Evolutionary conservation across 2,888 invertebrate genomes (phyloP).

Genomic region (Arctia plantaginis): DNA sequence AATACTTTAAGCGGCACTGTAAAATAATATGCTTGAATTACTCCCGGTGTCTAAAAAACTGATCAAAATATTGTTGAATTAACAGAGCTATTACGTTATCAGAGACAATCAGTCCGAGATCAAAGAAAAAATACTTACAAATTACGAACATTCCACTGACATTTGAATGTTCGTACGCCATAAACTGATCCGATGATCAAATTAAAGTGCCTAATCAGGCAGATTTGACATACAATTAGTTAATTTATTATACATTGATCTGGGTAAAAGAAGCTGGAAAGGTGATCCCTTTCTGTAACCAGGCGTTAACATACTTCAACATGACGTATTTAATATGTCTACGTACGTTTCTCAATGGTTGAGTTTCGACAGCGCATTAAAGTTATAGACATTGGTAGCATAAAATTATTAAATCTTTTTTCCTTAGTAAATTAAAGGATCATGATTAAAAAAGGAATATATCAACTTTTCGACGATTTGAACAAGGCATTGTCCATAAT

Average conservation of each 20-base stretch:
- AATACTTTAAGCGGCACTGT: not conserved
- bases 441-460: not conserved
- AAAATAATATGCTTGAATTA: not conserved
- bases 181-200: not conserved
- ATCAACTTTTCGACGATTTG: not conserved
- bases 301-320: not conserved
- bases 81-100: not conserved
- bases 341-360: conserved; percentile 4
- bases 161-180: not conserved
- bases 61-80: not conserved
- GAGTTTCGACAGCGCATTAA: conserved; percentile 12
- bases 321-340: conserved; percentile 10
- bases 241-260: not conserved
- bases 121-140: not conserved
- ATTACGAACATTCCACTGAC: not conserved
- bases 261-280: not conserved
- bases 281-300: not conserved
- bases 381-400: conserved; percentile 6
- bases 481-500: not conserved
- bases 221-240: not conserved
- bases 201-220: not conserved
- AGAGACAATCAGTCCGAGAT: too few species aligned
- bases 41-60: not conserved
- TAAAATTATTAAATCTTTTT: conserved; percentile 3
- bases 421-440: not conserved